Base-by-base conservation (phyloP, 2,113 vertebrate genomes). In the Abramis brama region DNA sequence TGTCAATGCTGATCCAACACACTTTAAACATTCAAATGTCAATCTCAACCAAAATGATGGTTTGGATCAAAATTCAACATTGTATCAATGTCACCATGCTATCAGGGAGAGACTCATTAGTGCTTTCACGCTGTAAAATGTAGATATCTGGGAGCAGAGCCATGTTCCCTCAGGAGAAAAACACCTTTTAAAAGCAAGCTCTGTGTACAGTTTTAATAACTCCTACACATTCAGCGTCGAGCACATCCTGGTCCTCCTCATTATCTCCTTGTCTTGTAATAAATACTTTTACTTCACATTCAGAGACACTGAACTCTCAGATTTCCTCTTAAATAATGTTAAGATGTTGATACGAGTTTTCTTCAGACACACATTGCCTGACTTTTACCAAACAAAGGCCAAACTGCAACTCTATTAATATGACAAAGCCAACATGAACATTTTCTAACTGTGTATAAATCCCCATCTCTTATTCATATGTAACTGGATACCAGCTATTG, bases 401-500 rank as follows among this genome's bases (percentile, higher is more conserved):
- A 64, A 62, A 64, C 13, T 62, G 3, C 33, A 79, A 59, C 11
- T 64, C 6, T 25, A 62, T 60, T 27, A 77, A 15, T 6, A 79
- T 7, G 70, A 73, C 36, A 43, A 21, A 27, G 15, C 7, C 27
- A 25, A 2, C 45, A n/a, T 27, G 2, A 27, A 84, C 57, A 64
- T 47, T 47, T 79, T 60, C 5, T 27, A 45, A 27, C 15, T 80
- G 33, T 45, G n/a, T n/a, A 47, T 43, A 47, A 80, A 80, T 64
- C 57, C 39, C 23, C 11, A 15, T 80, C n/a, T 80, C 27, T 62
- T 13, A 25, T 12, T 80, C 36, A 62, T n/a, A 25, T 45, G 79
- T 64, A 47, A 80, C 79, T 80, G n/a, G 59, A 64, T 39, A 64
- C 59, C 57, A 47, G 39, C 57, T 64, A 80, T 80, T 64, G 59